These are phyloP conservation scores for Tachystola acroxantha DNA, from an alignment of 2,888 invertebrate species.

Conservation along the genomic window DNA sequence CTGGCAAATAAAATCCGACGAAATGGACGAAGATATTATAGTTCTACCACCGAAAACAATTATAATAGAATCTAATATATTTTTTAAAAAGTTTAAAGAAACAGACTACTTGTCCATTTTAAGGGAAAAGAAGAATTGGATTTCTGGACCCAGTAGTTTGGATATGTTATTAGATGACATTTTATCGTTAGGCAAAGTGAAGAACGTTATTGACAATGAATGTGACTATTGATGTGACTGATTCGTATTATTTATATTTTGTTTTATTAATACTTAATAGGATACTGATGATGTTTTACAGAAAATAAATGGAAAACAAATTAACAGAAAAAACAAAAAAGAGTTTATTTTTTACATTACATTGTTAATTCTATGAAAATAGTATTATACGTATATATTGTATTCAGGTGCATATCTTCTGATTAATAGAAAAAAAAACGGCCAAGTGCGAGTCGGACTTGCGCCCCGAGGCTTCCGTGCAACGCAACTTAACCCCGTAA, in stretches of 20 bases:
- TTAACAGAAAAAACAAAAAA: not conserved
- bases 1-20: constrained; percentile 7
- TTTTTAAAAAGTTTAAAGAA: constrained; percentile 33
- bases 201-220: not conserved
- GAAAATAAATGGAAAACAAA: not conserved
- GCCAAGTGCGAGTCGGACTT: no score
- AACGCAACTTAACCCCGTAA: no score
- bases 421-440: not conserved
- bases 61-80: constrained; percentile 24
- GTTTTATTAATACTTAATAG: no score
- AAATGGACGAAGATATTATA: constrained; percentile 14
- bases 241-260: not conserved
- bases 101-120: constrained; percentile 74
- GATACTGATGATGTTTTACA: no score
- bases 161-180: constrained; percentile 22
- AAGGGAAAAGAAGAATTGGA: constrained; percentile 76
- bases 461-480: no score
- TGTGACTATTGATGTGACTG: not conserved
- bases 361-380: not conserved
- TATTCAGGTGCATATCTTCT: not conserved
- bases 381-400: not conserved
- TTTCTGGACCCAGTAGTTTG: constrained; percentile 75
- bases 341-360: not conserved
- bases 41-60: constrained; percentile 10
- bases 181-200: constrained; percentile 19